A percentile compares a stretch with the other conserved stretches of the same genome.
Conservation (phyloP, 2,888 invertebrate genomes). For the Drosophila koepferae region DNA sequence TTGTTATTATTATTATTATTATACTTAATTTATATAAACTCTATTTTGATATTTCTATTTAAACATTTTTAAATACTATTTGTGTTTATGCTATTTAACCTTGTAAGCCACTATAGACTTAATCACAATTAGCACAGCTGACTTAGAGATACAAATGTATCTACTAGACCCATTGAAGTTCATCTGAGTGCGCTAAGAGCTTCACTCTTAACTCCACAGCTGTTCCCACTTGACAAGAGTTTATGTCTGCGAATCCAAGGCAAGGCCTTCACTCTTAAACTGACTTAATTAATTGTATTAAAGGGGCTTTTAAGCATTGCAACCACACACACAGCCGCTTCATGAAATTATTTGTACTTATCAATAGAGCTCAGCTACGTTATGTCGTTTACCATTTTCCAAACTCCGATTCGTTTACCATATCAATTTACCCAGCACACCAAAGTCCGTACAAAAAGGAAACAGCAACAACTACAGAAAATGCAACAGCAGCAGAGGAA, state of each 20-base stretch:
- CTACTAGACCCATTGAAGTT: neutral
- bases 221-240: neutral
- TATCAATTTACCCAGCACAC: constrained; percentile 72
- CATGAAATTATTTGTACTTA: constrained; percentile 47
- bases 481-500: constrained; percentile 31
- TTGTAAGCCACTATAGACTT: neutral
- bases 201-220: neutral
- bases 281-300: constrained; percentile 16
- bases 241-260: neutral
- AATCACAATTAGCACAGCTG: constrained; percentile 1
- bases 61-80: neutral
- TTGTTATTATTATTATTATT: too few relatives aligned
- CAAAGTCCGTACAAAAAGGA: constrained; percentile 39
- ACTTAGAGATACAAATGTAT: constrained; percentile 1
- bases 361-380: constrained; percentile 44
- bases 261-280: neutral
- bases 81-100: neutral
- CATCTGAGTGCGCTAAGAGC: neutral
- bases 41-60: too few relatives aligned
- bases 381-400: constrained; percentile 19
- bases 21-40: too few relatives aligned
- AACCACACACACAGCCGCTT: constrained; percentile 12
- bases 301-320: constrained; percentile 8
- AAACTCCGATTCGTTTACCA: constrained; percentile 61
- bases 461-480: constrained; percentile 26